Percentiles rank a stretch among this genome's conserved stretches.
Evolutionary conservation across 2,113 vertebrate species (phyloP).

Genomic region (Neolamprologus tretocephalus): DNA sequence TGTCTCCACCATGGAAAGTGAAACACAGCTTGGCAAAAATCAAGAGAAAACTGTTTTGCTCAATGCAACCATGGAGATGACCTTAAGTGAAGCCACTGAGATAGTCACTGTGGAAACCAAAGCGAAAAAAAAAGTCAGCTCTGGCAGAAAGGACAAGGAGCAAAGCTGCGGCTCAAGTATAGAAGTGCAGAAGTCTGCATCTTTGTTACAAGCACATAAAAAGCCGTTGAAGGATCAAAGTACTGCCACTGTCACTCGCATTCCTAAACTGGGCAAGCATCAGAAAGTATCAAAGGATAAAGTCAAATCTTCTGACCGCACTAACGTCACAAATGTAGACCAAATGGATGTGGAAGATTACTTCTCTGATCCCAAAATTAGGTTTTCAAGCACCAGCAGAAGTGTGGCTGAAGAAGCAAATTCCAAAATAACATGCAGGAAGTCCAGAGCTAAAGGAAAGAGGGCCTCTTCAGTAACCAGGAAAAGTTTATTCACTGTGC

Average conservation of each 20-base stretch:
- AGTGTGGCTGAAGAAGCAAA: background rate
- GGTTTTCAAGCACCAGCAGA: background rate
- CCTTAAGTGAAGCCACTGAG: slow-evolving; percentile 18
- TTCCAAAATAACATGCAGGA: slow-evolving; percentile 16
- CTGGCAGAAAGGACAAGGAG: background rate
- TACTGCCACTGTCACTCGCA: slow-evolving; percentile 13
- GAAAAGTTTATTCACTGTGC: background rate
- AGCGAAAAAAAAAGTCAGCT: background rate
- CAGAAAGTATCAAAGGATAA: background rate
- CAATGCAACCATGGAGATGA: slow-evolving; percentile 66
- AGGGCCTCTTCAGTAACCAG: background rate
- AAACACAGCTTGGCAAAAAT: background rate
- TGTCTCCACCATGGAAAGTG: background rate
- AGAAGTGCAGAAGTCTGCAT: background rate
- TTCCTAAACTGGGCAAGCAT: slow-evolving; percentile 23
- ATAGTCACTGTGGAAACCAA: slow-evolving; percentile 58
- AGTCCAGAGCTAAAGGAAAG: slow-evolving; percentile 6
- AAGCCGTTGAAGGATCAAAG: background rate
- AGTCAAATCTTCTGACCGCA: background rate
- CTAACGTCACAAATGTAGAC: background rate
- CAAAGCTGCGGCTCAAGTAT: background rate
- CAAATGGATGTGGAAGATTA: slow-evolving; percentile 16
- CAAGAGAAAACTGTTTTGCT: slow-evolving; percentile 45
- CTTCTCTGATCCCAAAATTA: slow-evolving; percentile 9
- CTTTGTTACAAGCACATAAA: background rate